Conservation (phyloP, 2,888 invertebrate genomes). For the Mycalesis mineus region DNA sequence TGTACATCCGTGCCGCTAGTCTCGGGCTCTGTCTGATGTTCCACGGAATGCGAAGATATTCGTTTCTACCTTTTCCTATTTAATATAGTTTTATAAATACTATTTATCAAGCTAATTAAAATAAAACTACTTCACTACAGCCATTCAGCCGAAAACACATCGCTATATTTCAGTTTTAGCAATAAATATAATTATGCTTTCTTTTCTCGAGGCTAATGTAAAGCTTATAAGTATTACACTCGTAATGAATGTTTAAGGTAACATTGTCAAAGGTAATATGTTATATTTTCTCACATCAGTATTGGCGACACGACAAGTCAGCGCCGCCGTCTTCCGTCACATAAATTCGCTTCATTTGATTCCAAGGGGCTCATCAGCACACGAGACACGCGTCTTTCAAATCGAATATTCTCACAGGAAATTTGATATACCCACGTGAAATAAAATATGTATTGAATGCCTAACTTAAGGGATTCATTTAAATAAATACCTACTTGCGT, state of each 20-base stretch:
- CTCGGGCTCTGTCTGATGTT: too few relatives aligned
- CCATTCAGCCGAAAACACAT: too few relatives aligned
- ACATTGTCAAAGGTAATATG: neutral
- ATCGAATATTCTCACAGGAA: conserved; percentile 16
- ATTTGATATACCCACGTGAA: conserved; percentile 13
- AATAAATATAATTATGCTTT: too few relatives aligned
- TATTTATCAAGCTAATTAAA: too few relatives aligned
- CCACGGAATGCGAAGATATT: too few relatives aligned
- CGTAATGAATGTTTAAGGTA: neutral
- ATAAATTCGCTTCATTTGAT: conserved; percentile 17
- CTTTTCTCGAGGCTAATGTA: too few relatives aligned
- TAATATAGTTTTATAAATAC: too few relatives aligned
- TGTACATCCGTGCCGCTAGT: too few relatives aligned
- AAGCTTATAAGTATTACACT: neutral
- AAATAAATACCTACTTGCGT: neutral
- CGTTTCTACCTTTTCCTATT: too few relatives aligned
- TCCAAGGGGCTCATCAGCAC: conserved; percentile 8
- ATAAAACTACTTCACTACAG: too few relatives aligned
- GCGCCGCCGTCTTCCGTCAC: conserved; percentile 2
- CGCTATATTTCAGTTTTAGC: too few relatives aligned
- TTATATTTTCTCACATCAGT: conserved; percentile 7
- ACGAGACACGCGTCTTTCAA: conserved; percentile 8
- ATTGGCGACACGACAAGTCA: conserved; percentile 5
- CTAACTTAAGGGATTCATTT: neutral
- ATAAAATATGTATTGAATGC: conserved; percentile 9